phyloP scores from a whole-genome alignment of 2,888 invertebrate species.

The Nebria brevicollis region DNA sequence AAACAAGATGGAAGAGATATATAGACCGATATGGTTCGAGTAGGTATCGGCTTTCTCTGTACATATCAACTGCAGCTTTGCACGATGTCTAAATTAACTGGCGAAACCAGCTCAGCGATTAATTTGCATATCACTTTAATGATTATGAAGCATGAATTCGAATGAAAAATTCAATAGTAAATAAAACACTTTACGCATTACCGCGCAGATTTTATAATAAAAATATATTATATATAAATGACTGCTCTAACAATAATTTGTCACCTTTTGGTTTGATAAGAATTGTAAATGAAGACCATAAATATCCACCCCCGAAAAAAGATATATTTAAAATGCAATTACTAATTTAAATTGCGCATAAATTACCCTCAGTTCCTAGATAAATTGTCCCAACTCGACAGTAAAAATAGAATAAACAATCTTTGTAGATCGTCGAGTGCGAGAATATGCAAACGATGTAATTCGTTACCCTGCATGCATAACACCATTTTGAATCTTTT shows the following conservation, averaged over 20 bases:
- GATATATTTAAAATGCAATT: not conserved
- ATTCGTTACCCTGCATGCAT: not conserved
- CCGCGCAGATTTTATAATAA: conserved; percentile 31
- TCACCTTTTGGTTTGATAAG: not conserved
- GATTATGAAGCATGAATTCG: conserved; percentile 35
- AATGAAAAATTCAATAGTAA: conserved; percentile 34
- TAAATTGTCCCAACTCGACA: not conserved
- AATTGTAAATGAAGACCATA: not conserved
- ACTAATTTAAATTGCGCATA: conserved; percentile 1
- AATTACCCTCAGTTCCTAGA: not conserved
- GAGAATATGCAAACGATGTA: not conserved
- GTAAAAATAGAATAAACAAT: not conserved
- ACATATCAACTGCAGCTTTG: conserved; percentile 9
- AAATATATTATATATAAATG: not conserved
- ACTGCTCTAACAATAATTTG: too few relatives aligned
- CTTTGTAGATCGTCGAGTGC: not conserved
- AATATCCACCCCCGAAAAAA: not conserved
- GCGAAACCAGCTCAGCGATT: conserved; percentile 19
- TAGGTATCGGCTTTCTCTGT: conserved; percentile 20
- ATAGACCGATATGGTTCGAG: conserved; percentile 33
- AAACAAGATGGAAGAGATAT: conserved; percentile 15
- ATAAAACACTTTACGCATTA: conserved; percentile 26
- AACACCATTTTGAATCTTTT: not conserved
- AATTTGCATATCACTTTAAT: conserved; percentile 39
- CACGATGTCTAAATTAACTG: conserved; percentile 40